phyloP scores from a whole-genome alignment of 2,888 invertebrate genomes.

The Aspidiotus destructor region DNA sequence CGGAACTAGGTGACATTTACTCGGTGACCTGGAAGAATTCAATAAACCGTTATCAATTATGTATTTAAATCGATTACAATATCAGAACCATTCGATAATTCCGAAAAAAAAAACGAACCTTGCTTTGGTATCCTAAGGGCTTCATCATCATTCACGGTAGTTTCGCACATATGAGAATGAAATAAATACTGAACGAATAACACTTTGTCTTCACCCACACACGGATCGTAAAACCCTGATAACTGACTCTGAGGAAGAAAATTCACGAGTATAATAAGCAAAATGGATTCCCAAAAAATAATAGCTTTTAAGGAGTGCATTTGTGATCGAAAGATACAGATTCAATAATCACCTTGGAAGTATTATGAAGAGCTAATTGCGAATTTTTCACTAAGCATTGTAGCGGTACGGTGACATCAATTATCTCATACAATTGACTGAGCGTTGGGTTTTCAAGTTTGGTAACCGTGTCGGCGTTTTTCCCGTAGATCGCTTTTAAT shows the following conservation, averaged over 20 bases:
- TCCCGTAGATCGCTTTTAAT: constrained; percentile 70
- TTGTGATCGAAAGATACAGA: too few relatives aligned
- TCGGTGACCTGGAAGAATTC: constrained; percentile 19
- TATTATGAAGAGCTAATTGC: constrained; percentile 70
- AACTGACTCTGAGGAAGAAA: constrained; percentile 64
- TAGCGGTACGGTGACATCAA: constrained; percentile 89
- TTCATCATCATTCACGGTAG: constrained; percentile 69
- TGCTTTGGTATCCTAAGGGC: constrained; percentile 66
- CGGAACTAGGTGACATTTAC: constrained; percentile 12
- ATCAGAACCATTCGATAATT: neutral
- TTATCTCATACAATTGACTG: constrained; percentile 42
- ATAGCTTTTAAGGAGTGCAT: too few relatives aligned
- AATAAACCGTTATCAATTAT: neutral
- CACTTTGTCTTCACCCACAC: constrained; percentile 82
- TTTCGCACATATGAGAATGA: constrained; percentile 66
- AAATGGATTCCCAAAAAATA: too few relatives aligned
- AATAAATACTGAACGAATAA: constrained; percentile 78
- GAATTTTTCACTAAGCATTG: constrained; percentile 90
- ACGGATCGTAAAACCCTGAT: constrained; percentile 95
- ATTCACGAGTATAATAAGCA: neutral
- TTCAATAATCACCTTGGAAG: constrained; percentile 62
- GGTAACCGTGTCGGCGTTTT: constrained; percentile 39
- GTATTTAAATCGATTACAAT: neutral
- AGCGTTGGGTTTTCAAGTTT: constrained; percentile 46
- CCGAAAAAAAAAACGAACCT: constrained; percentile 37